Base-by-base conservation (phyloP, 2,888 invertebrate genomes). In the Germaria angustata region DNA sequence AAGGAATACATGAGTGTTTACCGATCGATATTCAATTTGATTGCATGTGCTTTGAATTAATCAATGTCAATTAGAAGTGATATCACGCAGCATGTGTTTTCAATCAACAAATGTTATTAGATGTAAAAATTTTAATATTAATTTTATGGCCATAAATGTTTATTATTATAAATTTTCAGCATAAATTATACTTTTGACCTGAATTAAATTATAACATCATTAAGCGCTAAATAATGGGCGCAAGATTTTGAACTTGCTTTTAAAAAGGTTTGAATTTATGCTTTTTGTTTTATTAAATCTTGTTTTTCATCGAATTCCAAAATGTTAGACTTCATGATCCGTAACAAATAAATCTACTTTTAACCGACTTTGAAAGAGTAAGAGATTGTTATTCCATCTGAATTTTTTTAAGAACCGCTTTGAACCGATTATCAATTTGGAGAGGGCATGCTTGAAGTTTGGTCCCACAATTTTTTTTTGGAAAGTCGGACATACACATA, bases 51-150 rank as follows among this genome's bases (percentile, higher is more conserved):
- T 65, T 51, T 44, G 32, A 39, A 81, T 77, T 34, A 72, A 77
- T 81, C 77, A 81, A 68, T 72, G 72, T 72, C 81, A 81, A 81
- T 81, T 81, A 81, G n/a, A n/a, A n/a, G 34, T 61, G 59, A 53
- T 72, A 72, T 63, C 72, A 81, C 63, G 34, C 36, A 32, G 46
- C 41, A 72, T 75, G 66, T 49, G 57, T 15, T 41, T 57, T 72
- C 61, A 66, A 46, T 76, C 41, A 65, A 55, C 17, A 36, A 9
- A n/a, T 59, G 65, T 63, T 49, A 59, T 65, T 65, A 49, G 46
- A 41, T 0, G 3, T n/a, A 22, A 9, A 36, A 34, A 28, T 28
- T 22, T 49, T 36, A 8, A 49, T 28, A 22, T 2, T 44, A n/a
- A 39, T 69, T 55, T 57, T 51, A 61, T 57, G 15, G 20, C 22